Base-by-base conservation (phyloP, 2,113 vertebrate genomes). In the Psammodynastes pulverulentus region DNA sequence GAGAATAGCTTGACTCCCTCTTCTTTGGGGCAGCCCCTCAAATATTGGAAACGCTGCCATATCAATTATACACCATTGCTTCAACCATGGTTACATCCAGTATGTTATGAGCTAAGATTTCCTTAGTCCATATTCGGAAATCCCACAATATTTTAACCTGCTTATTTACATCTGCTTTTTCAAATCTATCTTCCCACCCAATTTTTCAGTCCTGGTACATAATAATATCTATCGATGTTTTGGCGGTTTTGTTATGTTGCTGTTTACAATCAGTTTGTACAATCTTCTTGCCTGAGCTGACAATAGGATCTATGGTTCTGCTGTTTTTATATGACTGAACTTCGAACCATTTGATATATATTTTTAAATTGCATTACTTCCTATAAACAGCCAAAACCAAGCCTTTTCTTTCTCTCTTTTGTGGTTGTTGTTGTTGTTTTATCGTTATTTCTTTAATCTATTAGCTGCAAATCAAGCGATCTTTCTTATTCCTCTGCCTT, bases 381-480 rank as follows among this genome's bases (percentile, higher is more conserved):
- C n/a, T 26, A 62, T 62, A n/a, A 62, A n/a, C 10, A 62, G 29
- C 26, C 58, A 13, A 62, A n/a, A 2, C 58, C 58, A n/a, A 13
- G 58, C 10, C 12, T 67, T 67, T 67, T 1, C 12, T n/a, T 67
- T 13, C 26, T 5, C n/a, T n/a, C n/a, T n/a, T 1, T 26, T 26
- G 49, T 51, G 12, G 49, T 3, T 52, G 52, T 52, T 51, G 19
- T 13, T 13, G 58, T 67, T n/a, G 10, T n/a, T 67, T 34, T 6
- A 34, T 5, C n/a, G 2, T 17, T 34, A 72, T 94, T 95, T 91
- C 89, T 94, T 39, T 0, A 88, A 94, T 87, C 51, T 49, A 72
- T 89, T 0, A 1, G 1, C 93, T 89, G 92, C 93, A 95, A 88
- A 90, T 90, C 52, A 94, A 72, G 45, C 89, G 87, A 93, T 94